Conservation (phyloP, 1,140 invertebrate genomes). For the Monomorium pharaonis region DNA sequence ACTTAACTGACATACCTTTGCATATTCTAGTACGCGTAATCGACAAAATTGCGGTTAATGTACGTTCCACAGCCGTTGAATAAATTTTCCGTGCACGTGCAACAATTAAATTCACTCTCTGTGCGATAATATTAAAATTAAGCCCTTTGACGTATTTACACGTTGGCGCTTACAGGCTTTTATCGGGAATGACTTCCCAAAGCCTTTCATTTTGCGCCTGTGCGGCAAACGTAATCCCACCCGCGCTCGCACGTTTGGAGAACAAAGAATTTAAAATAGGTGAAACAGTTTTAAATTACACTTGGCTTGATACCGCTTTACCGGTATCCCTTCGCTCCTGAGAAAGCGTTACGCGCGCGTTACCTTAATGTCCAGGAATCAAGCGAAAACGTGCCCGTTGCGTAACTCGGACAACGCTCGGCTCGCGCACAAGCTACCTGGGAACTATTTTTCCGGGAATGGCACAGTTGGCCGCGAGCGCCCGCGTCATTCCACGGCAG, state of each 20-base stretch:
- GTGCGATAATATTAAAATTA: slow-evolving; percentile 28
- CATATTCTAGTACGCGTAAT: slow-evolving; percentile 33
- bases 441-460: slow-evolving; percentile 44
- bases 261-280: slow-evolving; percentile 38
- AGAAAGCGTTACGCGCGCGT: background rate
- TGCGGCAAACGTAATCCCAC: background rate
- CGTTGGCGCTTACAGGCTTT: background rate
- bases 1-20: slow-evolving; percentile 32
- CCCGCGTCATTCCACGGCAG: slow-evolving; percentile 30
- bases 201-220: background rate
- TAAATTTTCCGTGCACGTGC: slow-evolving; percentile 23
- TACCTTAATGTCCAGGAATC: slow-evolving; percentile 28
- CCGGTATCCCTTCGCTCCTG: background rate
- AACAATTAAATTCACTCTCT: slow-evolving; percentile 25
- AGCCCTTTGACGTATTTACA: slow-evolving; percentile 8
- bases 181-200: background rate
- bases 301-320: slow-evolving; percentile 8
- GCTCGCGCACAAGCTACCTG: background rate
- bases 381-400: slow-evolving; percentile 27
- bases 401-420: slow-evolving; percentile 15
- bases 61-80: slow-evolving; percentile 19
- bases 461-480: background rate
- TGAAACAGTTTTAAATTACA: slow-evolving; percentile 41
- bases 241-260: background rate
- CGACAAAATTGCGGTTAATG: slow-evolving; percentile 38